Base-by-base conservation (phyloP, 2,797 vertebrate genomes). In the Clarias laeviceps region DNA sequence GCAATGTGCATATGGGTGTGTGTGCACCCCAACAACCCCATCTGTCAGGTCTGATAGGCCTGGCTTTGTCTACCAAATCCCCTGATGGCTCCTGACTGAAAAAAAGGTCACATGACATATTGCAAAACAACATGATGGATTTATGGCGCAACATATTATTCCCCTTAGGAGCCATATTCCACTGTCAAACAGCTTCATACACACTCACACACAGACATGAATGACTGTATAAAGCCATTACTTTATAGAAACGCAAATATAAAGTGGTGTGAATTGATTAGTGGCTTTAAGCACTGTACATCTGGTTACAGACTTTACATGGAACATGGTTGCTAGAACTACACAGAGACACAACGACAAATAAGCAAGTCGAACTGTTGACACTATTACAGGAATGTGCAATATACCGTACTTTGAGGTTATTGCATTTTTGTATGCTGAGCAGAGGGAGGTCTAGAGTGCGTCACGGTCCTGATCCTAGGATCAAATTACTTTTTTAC, bases 41-140 rank as follows among this genome's bases (percentile, higher is more conserved):
- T 95, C 93, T 93, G 92, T 94, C 91, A 91, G 86, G 68, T 88
- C 24, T 93, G 93, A 92, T 90, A 91, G 89, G 86, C 69, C 61
- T 68, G 79, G 65, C 54, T 83, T 88, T 85, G 80, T 85, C 82
- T 88, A 45, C 77, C 59, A 57, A 61, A 56, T 73, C 74, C 87
- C 82, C 79, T 64, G 83, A 86, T 27, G 64, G 50, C 54, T 64
- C 78, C 59, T 22, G 29, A 70, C 40, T 85, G 83, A 76, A 82
- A 68, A 64, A 87, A 76, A 69, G 69, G 65, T 79, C 82, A 85
- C 65, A 82, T 79, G 85, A 83, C 87, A 82, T 83, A 83, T 83
- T 85, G 86, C 69, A 73, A 65, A 84, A 85, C 34, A 64, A 86
- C 72, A 37, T 79, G 83, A 84, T 17, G 29, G 70, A 85, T 88